Conservation (phyloP, 92 coral and sea anemone species). For the Galaxea fascicularis region DNA sequence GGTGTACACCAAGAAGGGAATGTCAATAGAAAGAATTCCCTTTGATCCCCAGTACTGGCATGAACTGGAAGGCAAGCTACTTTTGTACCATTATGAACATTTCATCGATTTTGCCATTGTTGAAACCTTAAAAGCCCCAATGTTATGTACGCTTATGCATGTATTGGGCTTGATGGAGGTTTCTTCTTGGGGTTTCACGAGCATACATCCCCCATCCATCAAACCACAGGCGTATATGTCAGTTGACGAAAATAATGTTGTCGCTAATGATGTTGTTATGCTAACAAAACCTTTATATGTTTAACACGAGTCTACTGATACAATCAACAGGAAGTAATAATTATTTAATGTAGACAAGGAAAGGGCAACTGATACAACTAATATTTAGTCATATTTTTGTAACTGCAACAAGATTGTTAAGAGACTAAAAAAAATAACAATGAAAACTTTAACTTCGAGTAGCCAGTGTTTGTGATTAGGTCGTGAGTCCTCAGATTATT, state of each 20-base stretch:
- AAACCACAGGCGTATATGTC: conserved; percentile 27
- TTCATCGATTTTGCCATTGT: conserved; percentile 19
- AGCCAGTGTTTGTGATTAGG: conserved; percentile 22
- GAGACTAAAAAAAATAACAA: conserved; percentile 20
- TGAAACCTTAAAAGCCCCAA: conserved; percentile 10
- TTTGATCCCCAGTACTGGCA: conserved; percentile 49
- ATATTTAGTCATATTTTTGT: conserved; percentile 15
- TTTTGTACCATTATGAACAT: conserved; percentile 33
- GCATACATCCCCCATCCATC: conserved; percentile 26
- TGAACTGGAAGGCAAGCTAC: too few relatives aligned
- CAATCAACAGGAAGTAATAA: conserved; percentile 13
- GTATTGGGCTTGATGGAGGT: conserved; percentile 10
- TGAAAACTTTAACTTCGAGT: conserved; percentile 18
- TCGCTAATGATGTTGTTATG: not conserved
- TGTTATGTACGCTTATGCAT: not conserved
- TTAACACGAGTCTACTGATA: too few relatives aligned
- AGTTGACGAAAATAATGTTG: not conserved
- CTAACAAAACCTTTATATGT: not conserved
- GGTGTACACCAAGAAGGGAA: conserved; percentile 68
- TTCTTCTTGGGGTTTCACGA: conserved; percentile 17
- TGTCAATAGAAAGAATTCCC: conserved; percentile 64
- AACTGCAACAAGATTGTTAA: conserved; percentile 13
- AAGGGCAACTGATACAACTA: conserved; percentile 18
- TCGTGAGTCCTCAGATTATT: conserved; percentile 6
- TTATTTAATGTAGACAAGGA: conserved; percentile 23